Base-by-base conservation (phyloP, 2,113 vertebrate species). In the Anthoscopus minutus region DNA sequence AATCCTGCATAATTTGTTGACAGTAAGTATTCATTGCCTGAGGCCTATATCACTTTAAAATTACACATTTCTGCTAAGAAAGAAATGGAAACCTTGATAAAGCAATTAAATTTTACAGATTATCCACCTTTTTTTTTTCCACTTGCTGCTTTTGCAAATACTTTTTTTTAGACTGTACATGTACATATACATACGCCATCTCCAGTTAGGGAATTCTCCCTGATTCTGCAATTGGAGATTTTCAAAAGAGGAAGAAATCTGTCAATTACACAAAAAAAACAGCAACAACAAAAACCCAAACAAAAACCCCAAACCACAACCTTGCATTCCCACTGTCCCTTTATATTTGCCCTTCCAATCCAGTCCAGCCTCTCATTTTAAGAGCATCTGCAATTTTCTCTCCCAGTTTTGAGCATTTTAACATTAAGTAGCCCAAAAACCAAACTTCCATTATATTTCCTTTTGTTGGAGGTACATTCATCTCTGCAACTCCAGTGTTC, bases 1-100 rank as follows among this genome's bases (percentile, higher is more conserved):
- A 89, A 67, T 93, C 38, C 51, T 73, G 67, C 37, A 74, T 94
- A 93, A 95, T 94, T 80, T 95, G 85, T 92, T 89, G 93, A 86
- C 87, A 78, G 73, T 65, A 91, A 95, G 51, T 66, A 82, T 86
- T 85, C 8, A 0, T 86, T 88, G 85, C 89, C 93, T 40, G 54
- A 69, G 69, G 94, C 42, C 67, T 73, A 14, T 40, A 67, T 62
- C 88, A 66, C 61, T 72, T 86, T 11, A 86, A 88, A 95, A 76
- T 91, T 88, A 89, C 69, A 89, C 35, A 38, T 58, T 94, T 85
- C 82, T 82, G 27, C 58, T 70, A 79, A 89, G 76, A 93, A 93
- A 81, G 69, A 84, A 93, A 72, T 44, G 1, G 20, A 88, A 91
- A 79, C 5, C 28, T 88, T 72, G 67, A 69, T 61, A 86, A 95